Percentiles rank a stretch among this genome's conserved stretches.
phyloP scores from a whole-genome alignment of 2,113 vertebrate genomes.

The Petaurus breviceps region DNA sequence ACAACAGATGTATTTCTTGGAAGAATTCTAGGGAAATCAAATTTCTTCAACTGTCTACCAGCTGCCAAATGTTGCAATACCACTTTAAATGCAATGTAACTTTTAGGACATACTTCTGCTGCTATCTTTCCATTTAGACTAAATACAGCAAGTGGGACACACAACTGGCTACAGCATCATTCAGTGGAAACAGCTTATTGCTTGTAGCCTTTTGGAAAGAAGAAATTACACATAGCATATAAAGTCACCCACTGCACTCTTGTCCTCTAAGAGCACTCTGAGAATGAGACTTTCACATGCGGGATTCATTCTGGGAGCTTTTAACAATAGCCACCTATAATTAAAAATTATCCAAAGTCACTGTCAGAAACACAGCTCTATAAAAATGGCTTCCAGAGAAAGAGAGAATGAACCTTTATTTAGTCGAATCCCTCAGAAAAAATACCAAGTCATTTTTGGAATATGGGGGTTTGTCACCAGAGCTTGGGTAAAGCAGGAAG shows the following conservation, averaged over 20 bases:
- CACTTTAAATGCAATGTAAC: constrained; percentile 77
- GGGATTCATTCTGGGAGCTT: constrained; percentile 75
- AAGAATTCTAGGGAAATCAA: constrained; percentile 80
- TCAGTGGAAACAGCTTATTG: constrained; percentile 69
- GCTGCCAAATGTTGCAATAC: constrained; percentile 77
- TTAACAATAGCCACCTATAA: constrained; percentile 75
- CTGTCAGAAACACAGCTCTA: constrained; percentile 67
- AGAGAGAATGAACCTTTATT: background rate
- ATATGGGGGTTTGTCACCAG: background rate
- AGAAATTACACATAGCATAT: constrained; percentile 62
- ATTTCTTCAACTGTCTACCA: constrained; percentile 76
- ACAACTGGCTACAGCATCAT: constrained; percentile 67
- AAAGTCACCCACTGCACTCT: constrained; percentile 9
- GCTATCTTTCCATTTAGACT: constrained; percentile 80
- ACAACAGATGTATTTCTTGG: constrained; percentile 81
- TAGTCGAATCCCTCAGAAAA: constrained; percentile 8
- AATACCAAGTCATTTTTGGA: background rate
- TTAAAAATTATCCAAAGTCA: constrained; percentile 76
- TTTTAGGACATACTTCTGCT: constrained; percentile 71
- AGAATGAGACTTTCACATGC: constrained; percentile 66
- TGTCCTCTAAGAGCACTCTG: constrained; percentile 57
- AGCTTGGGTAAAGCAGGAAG: background rate
- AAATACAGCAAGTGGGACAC: constrained; percentile 79
- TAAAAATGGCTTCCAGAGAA: constrained; percentile 22
- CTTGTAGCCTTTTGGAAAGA: constrained; percentile 72